These are phyloP conservation scores for Apotomis betuletana DNA, from an alignment of 2,888 invertebrate genomes.

Conservation along the genomic window DNA sequence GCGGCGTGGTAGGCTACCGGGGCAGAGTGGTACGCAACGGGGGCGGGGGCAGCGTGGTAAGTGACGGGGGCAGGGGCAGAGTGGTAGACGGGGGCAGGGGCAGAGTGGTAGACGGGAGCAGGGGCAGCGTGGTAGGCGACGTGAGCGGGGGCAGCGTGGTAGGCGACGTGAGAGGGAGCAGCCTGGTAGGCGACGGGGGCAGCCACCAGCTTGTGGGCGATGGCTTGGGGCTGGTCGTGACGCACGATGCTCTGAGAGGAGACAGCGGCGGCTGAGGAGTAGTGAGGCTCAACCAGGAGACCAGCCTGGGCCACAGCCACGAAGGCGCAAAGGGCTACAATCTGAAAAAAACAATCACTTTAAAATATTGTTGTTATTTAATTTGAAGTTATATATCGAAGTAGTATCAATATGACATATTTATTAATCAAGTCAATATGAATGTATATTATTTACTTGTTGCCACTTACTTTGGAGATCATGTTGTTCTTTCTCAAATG, in stretches of 20 bases:
- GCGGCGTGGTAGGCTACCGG: conserved; percentile 45
- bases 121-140: conserved; percentile 36
- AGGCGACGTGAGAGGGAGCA: conserved; percentile 44
- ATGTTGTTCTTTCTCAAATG: conserved; percentile 31
- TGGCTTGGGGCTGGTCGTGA: conserved; percentile 43
- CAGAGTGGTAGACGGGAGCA: conserved; percentile 26
- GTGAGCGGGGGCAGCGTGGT: conserved; percentile 35
- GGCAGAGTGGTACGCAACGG: conserved; percentile 31
- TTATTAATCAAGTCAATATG: no score
- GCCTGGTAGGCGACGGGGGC: conserved; percentile 47
- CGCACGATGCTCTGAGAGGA: conserved; percentile 54
- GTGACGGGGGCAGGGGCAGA: conserved; percentile 35
- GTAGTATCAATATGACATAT: no score
- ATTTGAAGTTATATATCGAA: neutral
- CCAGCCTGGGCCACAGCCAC: conserved; percentile 50
- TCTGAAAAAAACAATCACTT: conserved; percentile 11
- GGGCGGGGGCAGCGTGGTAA: conserved; percentile 36
- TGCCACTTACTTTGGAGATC: conserved; percentile 30
- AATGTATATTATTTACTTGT: no score
- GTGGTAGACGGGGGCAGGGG: conserved; percentile 34
- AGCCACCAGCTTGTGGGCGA: conserved; percentile 43
- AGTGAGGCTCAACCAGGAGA: conserved; percentile 39
- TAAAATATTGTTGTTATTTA: neutral
- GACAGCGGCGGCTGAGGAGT: conserved; percentile 44
- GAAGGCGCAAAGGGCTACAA: conserved; percentile 43